Evolutionary conservation across 2,797 vertebrate genomes (phyloP).

Genomic region (Gallirallus australis): DNA sequence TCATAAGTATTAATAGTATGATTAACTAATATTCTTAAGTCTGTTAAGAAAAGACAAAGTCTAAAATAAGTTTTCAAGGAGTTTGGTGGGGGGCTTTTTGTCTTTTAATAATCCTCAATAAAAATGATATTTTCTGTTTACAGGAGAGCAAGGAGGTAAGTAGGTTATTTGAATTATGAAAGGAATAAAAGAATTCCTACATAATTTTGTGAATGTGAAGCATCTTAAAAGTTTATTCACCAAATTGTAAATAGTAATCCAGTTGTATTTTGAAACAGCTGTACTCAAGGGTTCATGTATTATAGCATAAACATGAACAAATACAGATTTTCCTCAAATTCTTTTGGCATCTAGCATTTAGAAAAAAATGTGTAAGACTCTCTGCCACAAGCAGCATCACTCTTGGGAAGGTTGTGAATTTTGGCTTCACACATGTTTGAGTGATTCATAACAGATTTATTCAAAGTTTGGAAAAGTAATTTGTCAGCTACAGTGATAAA

Average conservation of each 20-base stretch:
- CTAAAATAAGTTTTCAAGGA: background rate
- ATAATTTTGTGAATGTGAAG: slow-evolving; percentile 39
- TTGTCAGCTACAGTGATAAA: background rate
- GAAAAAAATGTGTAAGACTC: background rate
- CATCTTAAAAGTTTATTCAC: background rate
- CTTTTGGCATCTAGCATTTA: background rate
- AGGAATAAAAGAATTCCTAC: slow-evolving; percentile 14
- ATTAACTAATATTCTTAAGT: slow-evolving; percentile 11
- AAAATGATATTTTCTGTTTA: slow-evolving; percentile 56
- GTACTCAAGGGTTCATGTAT: background rate
- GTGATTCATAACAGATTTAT: slow-evolving; percentile 1
- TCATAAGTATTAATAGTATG: background rate
- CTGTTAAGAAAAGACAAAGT: background rate
- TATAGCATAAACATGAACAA: background rate
- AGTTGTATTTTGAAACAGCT: slow-evolving; percentile 1
- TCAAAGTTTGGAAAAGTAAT: slow-evolving; percentile 7
- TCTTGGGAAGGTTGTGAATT: background rate
- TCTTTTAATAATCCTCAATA: background rate
- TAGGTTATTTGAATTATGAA: slow-evolving; percentile 43
- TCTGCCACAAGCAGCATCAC: background rate
- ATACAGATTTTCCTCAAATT: background rate
- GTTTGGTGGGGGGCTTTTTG: background rate
- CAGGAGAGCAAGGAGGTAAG: slow-evolving; percentile 81
- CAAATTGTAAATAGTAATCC: background rate
- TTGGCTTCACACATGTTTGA: background rate